Base-by-base conservation (phyloP, 2,888 invertebrate genomes). In the Heterodera filipjevi region DNA sequence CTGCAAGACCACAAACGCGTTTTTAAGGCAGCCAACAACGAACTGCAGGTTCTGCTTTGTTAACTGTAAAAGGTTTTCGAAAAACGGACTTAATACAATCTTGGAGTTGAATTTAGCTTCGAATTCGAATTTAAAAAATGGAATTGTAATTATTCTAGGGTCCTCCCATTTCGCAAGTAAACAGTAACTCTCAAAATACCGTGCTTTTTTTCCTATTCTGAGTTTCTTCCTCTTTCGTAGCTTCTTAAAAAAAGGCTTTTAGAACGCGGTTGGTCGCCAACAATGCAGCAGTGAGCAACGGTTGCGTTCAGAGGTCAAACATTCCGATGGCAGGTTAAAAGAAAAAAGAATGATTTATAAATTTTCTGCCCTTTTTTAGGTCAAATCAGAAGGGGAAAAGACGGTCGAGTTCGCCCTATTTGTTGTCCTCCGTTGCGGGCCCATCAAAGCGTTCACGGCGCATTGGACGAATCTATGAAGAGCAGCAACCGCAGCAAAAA, bases 1-100 rank as follows among this genome's bases (percentile, higher is more conserved):
- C 32, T 75, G 30, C 16, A 30, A n/a, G 44, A 75, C 64, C 59
- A 75, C 22, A 30, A 75, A 10, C 30, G 59, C 44, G 19, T 49
- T 10, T 75, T 75, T 32, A n/a, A 35, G 32, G 46, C 68, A 0
- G 75, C 64, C 2, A 66, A 68, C 44, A 59, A 19, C 46, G 75
- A 75, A 64, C 30, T 75, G 46, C 66, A 75, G 75, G 75, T 75
- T 53, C 59, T 35, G 33, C n/a, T 49, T 74, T 35, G 32, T 49
- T 22, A 44, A 53, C 22, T n/a, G 5, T 19, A 33, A 35, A n/a
- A n/a, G n/a, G n/a, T n/a, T 30, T 74, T 12, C 66, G 19, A 3
- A 27, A 64, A 44, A n/a, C n/a, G n/a, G n/a, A n/a, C n/a, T 59
- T 19, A 3, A 30, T 35, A 19, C 59, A 39, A 19, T 19, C 46